Conservation (phyloP, 2,888 invertebrate genomes). For the Platypus cylindrus region DNA sequence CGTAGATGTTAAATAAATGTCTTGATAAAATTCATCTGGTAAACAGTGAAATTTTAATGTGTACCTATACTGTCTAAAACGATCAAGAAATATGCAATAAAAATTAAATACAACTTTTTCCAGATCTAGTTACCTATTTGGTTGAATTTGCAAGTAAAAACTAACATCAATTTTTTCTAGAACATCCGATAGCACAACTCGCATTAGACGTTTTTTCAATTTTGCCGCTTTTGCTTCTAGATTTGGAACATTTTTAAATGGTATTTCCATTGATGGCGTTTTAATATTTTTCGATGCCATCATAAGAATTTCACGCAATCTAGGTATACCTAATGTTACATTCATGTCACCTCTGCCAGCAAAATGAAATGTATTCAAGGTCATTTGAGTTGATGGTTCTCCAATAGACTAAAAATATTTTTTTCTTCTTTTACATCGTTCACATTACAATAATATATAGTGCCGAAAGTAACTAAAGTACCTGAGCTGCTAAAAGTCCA, state of each 20-base stretch:
- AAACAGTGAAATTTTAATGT: slow-evolving; percentile 61
- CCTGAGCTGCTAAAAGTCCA: slow-evolving; percentile 87
- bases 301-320: slow-evolving; percentile 94
- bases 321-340: slow-evolving; percentile 97
- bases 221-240: slow-evolving; percentile 48
- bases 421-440: neutral
- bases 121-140: slow-evolving; percentile 32
- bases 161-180: slow-evolving; percentile 56
- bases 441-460: neutral
- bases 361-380: slow-evolving; percentile 98
- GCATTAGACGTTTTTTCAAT: slow-evolving; percentile 59
- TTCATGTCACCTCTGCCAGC: slow-evolving; percentile 99
- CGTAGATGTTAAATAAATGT: slow-evolving; percentile 59
- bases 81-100: slow-evolving; percentile 2
- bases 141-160: slow-evolving; percentile 40
- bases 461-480: slow-evolving; percentile 12
- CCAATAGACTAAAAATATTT: slow-evolving; percentile 77
- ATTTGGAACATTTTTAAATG: slow-evolving; percentile 46
- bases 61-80: slow-evolving; percentile 44
- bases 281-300: slow-evolving; percentile 84
- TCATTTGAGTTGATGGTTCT: slow-evolving; percentile 99
- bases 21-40: slow-evolving; percentile 58
- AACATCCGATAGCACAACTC: slow-evolving; percentile 67
- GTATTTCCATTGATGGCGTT: slow-evolving; percentile 94
- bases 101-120: neutral